phyloP scores from a whole-genome alignment of 2,113 vertebrate genomes.

The western clawed frog (Xenopus tropicalis) region DNA sequence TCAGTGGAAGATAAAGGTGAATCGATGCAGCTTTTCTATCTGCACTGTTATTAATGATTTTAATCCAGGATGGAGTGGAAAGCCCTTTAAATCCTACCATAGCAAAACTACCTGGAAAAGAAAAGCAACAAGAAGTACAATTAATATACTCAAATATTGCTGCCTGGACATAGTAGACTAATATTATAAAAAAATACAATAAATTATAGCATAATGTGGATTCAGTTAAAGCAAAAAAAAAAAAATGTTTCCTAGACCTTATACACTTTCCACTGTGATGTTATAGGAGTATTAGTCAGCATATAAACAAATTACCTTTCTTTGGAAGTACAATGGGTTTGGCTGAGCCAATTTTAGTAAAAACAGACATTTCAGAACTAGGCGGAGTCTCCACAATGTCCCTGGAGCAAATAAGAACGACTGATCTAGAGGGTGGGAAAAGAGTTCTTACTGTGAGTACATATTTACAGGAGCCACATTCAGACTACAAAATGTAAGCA shows the following conservation, averaged over 20 bases:
- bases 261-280: too few species aligned
- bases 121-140: constrained; percentile 36
- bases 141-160: too few species aligned
- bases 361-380: constrained; percentile 45
- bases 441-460: neutral
- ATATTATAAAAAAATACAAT: too few species aligned
- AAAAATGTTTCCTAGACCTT: neutral
- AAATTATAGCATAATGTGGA: too few species aligned
- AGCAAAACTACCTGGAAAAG: constrained; percentile 57
- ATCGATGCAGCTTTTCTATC: constrained; percentile 49
- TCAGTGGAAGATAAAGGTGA: constrained; percentile 49
- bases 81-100: constrained; percentile 51
- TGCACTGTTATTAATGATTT: constrained; percentile 46
- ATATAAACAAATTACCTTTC: constrained; percentile 42
- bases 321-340: constrained; percentile 47
- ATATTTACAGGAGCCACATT: too few species aligned
- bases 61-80: constrained; percentile 51
- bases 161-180: too few species aligned
- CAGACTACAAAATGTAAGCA: too few species aligned
- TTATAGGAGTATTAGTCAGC: too few species aligned
- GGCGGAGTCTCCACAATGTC: constrained; percentile 30
- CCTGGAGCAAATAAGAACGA: constrained; percentile 56
- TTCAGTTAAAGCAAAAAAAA: too few species aligned
- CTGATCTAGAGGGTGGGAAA: constrained; percentile 49
- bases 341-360: constrained; percentile 48